A percentile compares a stretch with the other conserved stretches of the same genome.
These are phyloP conservation scores for Mola mola DNA, from an alignment of 2,113 vertebrate genomes.

Conservation along the genomic window DNA sequence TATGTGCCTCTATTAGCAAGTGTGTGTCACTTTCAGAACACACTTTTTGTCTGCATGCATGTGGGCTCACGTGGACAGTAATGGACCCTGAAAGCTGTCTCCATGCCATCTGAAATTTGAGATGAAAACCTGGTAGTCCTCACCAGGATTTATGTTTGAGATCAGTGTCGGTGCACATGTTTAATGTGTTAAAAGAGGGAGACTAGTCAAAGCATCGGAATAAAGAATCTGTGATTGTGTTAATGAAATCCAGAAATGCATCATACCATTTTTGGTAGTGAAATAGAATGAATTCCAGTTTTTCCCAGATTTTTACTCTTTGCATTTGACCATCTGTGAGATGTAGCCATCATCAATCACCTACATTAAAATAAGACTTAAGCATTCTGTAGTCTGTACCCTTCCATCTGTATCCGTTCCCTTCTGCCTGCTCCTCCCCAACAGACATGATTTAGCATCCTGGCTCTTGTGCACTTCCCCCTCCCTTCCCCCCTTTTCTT, in stretches of 20 bases:
- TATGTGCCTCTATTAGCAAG: slow-evolving; percentile 3
- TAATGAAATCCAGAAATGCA: slow-evolving; percentile 56
- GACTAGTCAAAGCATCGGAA: not conserved
- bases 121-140: slow-evolving; percentile 15
- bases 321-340: not conserved
- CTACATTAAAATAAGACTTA: not conserved
- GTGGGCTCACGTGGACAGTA: slow-evolving; percentile 28
- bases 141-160: slow-evolving; percentile 6
- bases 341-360: not conserved
- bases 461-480: not conserved
- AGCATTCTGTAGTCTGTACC: not conserved
- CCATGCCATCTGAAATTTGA: slow-evolving; percentile 1
- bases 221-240: slow-evolving; percentile 4
- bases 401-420: slow-evolving; percentile 4
- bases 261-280: slow-evolving; percentile 32
- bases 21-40: slow-evolving; percentile 11
- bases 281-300: slow-evolving; percentile 8
- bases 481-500: slow-evolving; percentile 23
- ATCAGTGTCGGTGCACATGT: slow-evolving; percentile 5
- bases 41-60: slow-evolving; percentile 24
- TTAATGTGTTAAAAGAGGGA: slow-evolving; percentile 11
- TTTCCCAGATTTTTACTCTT: not conserved
- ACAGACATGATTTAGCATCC: slow-evolving; percentile 37
- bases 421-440: slow-evolving; percentile 9
- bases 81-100: slow-evolving; percentile 16